These are phyloP conservation scores for Ommatoiulus sabulosus DNA, from an alignment of 2,888 invertebrate species.

Conservation along the genomic window DNA sequence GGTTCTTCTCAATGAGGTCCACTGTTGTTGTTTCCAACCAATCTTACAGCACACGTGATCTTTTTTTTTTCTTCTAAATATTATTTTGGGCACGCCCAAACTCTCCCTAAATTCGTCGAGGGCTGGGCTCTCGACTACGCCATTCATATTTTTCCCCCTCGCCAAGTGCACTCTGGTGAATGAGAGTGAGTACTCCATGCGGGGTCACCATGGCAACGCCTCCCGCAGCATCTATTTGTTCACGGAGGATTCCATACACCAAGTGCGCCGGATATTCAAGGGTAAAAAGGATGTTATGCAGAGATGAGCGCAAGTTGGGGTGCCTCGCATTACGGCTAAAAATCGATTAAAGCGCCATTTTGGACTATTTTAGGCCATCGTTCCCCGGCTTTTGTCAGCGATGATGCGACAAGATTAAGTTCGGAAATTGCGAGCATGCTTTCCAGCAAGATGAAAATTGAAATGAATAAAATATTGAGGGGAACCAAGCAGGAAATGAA, in stretches of 20 bases:
- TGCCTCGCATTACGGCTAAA: not conserved
- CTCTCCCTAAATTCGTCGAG: too few species aligned
- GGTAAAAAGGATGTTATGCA: not conserved
- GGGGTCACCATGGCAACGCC: not conserved
- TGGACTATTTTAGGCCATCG: not conserved
- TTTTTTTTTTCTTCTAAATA: too few species aligned
- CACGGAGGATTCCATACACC: not conserved
- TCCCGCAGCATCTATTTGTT: not conserved
- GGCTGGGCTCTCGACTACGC: too few species aligned
- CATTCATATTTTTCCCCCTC: not conserved
- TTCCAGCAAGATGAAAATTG: not conserved
- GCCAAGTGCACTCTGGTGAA: not conserved
- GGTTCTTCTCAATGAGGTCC: too few species aligned
- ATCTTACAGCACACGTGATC: too few species aligned
- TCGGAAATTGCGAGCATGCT: not conserved
- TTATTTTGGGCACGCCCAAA: too few species aligned
- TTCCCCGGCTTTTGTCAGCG: not conserved
- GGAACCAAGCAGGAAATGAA: too few species aligned
- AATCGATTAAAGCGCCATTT: not conserved
- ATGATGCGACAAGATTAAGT: not conserved
- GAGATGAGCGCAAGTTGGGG: not conserved
- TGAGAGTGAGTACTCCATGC: not conserved
- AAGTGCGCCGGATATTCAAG: not conserved
- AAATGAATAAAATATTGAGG: too few species aligned
- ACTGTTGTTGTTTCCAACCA: too few species aligned